Evolutionary conservation across 2,113 vertebrate species (phyloP).

Genomic region (Brachyistius frenatus): DNA sequence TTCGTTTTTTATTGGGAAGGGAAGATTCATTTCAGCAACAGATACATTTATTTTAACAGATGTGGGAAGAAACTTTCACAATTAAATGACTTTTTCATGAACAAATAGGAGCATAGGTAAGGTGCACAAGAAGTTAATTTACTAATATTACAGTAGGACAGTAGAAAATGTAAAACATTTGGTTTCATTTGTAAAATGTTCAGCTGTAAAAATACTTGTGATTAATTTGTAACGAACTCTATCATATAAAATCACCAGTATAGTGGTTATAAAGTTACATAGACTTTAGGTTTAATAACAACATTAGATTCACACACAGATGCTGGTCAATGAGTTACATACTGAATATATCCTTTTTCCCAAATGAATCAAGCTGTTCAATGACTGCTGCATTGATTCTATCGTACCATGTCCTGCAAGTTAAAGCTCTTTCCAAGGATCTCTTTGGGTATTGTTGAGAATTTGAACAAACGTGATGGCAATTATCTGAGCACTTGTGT

Average conservation of each 20-base stretch:
- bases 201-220: not conserved
- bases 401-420: conserved; percentile 19
- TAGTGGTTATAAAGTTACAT: not conserved
- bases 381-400: conserved; percentile 42
- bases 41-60: no score
- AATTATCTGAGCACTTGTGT: not conserved
- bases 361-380: conserved; percentile 31
- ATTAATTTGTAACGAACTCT: conserved; percentile 3
- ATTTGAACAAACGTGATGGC: not conserved
- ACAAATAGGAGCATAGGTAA: no score
- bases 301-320: conserved; percentile 29
- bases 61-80: no score
- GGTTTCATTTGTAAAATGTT: not conserved
- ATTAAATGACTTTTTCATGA: no score
- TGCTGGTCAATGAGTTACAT: conserved; percentile 34
- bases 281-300: conserved; percentile 19
- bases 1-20: not conserved
- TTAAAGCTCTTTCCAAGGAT: conserved; percentile 39
- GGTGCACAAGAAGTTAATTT: no score
- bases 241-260: no score
- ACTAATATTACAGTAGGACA: no score
- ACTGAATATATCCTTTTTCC: conserved; percentile 38
- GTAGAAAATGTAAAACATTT: no score
- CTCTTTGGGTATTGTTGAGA: conserved; percentile 20
- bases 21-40: not conserved